A percentile compares a stretch with the other conserved stretches of the same genome.
These are phyloP conservation scores for Tetragnatha versicolor DNA, from an alignment of 1,140 invertebrate genomes.

Conservation along the genomic window DNA sequence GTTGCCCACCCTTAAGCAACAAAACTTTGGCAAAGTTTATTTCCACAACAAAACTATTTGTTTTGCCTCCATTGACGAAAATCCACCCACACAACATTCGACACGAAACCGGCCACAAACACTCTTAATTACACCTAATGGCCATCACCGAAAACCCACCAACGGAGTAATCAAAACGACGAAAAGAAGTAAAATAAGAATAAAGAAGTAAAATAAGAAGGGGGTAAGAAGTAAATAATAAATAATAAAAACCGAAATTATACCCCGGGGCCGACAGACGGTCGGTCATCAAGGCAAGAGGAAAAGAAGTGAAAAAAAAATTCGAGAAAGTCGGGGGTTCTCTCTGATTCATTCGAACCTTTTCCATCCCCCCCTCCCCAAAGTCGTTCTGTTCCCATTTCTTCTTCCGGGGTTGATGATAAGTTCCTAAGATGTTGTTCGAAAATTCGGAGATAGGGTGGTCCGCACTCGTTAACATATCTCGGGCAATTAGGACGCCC, in stretches of 20 bases:
- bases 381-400: conserved; percentile 31
- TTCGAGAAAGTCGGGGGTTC: background rate
- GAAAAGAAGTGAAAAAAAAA: background rate
- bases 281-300: conserved; percentile 41
- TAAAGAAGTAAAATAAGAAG: too few species aligned
- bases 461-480: conserved; percentile 43
- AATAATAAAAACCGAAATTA: conserved; percentile 35
- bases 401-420: conserved; percentile 35
- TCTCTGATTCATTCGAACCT: conserved; percentile 28
- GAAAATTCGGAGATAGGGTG: conserved; percentile 9
- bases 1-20: too few species aligned
- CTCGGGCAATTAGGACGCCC: conserved; percentile 46
- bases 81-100: conserved; percentile 1
- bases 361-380: background rate
- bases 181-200: too few species aligned
- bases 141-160: background rate
- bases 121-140: conserved; percentile 46
- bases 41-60: too few species aligned
- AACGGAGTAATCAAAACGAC: too few species aligned
- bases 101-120: conserved; percentile 23
- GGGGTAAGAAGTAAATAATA: too few species aligned
- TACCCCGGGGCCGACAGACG: conserved; percentile 15
- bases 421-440: conserved; percentile 44
- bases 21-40: too few species aligned
- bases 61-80: too few species aligned